Base-by-base conservation (phyloP, 2,888 invertebrate genomes). In the Sepioteuthis lessoniana region DNA sequence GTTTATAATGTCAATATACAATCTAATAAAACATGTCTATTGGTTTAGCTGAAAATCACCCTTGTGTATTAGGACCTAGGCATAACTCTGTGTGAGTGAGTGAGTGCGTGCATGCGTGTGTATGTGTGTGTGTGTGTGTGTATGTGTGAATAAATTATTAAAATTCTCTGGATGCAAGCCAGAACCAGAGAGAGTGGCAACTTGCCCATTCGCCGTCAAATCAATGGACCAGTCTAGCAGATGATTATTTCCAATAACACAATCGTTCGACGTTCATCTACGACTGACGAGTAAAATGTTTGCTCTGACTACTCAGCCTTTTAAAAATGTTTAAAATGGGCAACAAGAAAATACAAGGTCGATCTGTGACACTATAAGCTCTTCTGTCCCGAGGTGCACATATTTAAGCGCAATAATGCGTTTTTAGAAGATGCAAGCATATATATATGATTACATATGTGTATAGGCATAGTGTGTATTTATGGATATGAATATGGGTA, bases 11-110 rank as follows among this genome's bases (percentile, higher is more conserved):
- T 76, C 76, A 76, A 76, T n/a, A 10, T n/a, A 10, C n/a, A n/a
- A 10, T 76, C 13, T 76, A 76, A n/a, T 76, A 13, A n/a, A 76
- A 76, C 76, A 76, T 35, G 76, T 76, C 35, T 76, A 76, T 76
- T 16, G n/a, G n/a, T n/a, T 76, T 35, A 5, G 76, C 19, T 76
- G n/a, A 35, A 76, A 76, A n/a, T 35, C 35, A 16, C 76, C 76
- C n/a, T 76, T 76, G n/a, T 76, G 76, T 76, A 76, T 76, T 76
- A 76, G 76, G 76, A 76, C n/a, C n/a, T 13, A n/a, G 76, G 76
- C 76, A 35, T 16, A n/a, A n/a, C 19, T 76, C 25, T 5, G 28
- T 28, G 25, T 25, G 55, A 19, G 55, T 21, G 55, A 5, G 42
- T 7, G 42, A 5, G 42, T 7, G 42, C 16, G 28, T 5, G 16